Evolutionary conservation across 2,797 vertebrate genomes (phyloP).

Genomic region (Danio aesculapii): DNA sequence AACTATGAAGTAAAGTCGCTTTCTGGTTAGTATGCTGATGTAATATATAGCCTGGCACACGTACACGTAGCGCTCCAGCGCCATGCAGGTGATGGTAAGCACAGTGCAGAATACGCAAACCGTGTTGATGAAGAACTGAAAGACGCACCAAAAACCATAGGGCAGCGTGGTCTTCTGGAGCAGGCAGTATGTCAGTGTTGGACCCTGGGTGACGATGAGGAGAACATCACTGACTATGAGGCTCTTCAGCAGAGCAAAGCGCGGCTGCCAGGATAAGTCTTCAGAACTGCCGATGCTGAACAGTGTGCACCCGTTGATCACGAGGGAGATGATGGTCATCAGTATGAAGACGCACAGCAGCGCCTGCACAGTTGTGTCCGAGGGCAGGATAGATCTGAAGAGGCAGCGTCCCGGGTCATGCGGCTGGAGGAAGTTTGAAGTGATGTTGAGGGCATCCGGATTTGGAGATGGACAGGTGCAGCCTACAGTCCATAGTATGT

Average conservation of each 20-base stretch:
- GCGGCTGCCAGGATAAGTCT: slow-evolving; percentile 70
- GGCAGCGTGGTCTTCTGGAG: slow-evolving; percentile 57
- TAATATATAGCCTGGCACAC: slow-evolving; percentile 72
- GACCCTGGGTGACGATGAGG: slow-evolving; percentile 63
- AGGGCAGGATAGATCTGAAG: slow-evolving; percentile 62
- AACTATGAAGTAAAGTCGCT: slow-evolving; percentile 55
- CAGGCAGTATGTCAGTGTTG: slow-evolving; percentile 64
- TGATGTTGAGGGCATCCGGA: neutral
- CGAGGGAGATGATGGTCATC: slow-evolving; percentile 61
- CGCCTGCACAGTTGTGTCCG: neutral
- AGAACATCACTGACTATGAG: slow-evolving; percentile 70
- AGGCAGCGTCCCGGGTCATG: slow-evolving; percentile 51
- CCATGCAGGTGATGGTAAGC: slow-evolving; percentile 73
- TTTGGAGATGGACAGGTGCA: neutral
- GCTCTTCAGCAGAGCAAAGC: slow-evolving; percentile 66
- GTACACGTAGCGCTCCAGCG: slow-evolving; percentile 74
- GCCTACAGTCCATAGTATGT: neutral
- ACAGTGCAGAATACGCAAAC: slow-evolving; percentile 66
- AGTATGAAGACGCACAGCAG: slow-evolving; percentile 53
- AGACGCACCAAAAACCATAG: slow-evolving; percentile 65
- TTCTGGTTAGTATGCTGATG: slow-evolving; percentile 61
- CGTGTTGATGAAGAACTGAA: slow-evolving; percentile 65
- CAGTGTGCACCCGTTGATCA: slow-evolving; percentile 60
- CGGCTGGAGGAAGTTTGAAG: neutral
- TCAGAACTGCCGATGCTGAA: slow-evolving; percentile 57